These are phyloP conservation scores for Probaryconus sp. DNA, from an alignment of 1,140 invertebrate species.

Conservation along the genomic window DNA sequence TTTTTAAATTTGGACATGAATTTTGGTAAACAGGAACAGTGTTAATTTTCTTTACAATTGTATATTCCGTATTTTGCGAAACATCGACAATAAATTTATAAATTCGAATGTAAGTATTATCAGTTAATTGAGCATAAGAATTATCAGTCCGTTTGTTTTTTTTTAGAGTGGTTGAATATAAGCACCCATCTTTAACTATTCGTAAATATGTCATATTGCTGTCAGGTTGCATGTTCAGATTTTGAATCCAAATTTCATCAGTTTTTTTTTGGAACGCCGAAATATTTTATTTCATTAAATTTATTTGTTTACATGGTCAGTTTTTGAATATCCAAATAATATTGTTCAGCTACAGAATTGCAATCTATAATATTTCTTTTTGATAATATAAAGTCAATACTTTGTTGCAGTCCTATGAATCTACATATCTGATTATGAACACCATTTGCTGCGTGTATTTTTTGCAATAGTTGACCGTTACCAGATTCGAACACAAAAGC, in stretches of 20 bases:
- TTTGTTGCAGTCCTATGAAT: no score
- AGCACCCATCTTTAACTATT: no score
- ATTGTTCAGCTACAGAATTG: constrained; percentile 1
- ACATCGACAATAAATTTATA: constrained; percentile 22
- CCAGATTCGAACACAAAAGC: background rate
- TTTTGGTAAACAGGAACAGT: background rate
- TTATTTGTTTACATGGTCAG: no score
- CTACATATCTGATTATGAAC: background rate
- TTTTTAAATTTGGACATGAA: background rate
- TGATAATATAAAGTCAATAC: no score
- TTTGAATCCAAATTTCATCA: no score
- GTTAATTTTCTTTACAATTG: background rate
- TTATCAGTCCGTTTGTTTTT: constrained; percentile 18
- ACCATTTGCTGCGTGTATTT: constrained; percentile 14
- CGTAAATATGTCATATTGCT: no score
- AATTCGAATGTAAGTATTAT: constrained; percentile 10
- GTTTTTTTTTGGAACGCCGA: no score
- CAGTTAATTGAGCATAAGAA: constrained; percentile 8
- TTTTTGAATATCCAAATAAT: constrained; percentile 1
- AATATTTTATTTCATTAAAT: no score
- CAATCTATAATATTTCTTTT: background rate
- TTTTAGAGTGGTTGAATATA: background rate
- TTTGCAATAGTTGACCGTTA: constrained; percentile 4
- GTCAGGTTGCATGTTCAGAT: no score
- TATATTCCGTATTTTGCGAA: constrained; percentile 3